Conservation (phyloP, 2,888 invertebrate species). For the Chesias legatella region DNA sequence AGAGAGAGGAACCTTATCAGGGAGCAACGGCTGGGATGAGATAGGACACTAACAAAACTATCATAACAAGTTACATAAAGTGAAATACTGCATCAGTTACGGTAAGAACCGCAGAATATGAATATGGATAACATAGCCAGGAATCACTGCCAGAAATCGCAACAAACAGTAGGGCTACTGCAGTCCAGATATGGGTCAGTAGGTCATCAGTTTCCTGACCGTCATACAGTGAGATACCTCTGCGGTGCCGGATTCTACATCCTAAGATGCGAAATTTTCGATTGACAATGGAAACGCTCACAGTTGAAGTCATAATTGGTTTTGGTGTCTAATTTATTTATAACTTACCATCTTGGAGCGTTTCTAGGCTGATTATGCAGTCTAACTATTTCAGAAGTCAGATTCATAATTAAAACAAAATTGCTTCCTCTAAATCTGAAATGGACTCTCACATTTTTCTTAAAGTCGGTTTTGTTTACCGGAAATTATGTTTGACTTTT, state of each 20-base stretch:
- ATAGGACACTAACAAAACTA: conserved; percentile 24
- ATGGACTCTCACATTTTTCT: no score
- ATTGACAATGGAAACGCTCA: not conserved
- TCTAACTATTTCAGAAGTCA: no score
- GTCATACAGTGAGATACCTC: conserved; percentile 74
- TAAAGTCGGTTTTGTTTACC: no score
- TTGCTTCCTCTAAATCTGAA: no score
- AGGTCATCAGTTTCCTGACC: conserved; percentile 65
- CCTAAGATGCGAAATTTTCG: conserved; percentile 20
- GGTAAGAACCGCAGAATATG: conserved; percentile 39
- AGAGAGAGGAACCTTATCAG: conserved; percentile 33
- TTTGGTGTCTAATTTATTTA: no score
- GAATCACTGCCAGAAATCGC: conserved; percentile 67
- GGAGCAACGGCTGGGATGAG: conserved; percentile 23
- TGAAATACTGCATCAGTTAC: conserved; percentile 22
- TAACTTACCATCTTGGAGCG: no score
- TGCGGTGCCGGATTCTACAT: conserved; percentile 61
- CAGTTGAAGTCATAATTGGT: no score
- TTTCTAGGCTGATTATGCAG: no score
- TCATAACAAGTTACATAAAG: conserved; percentile 29
- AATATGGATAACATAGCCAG: conserved; percentile 56
- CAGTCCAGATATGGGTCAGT: conserved; percentile 72
- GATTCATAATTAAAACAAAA: no score
- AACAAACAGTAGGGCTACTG: conserved; percentile 72
- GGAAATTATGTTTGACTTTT: no score